Base-by-base conservation (phyloP, 1,140 invertebrate genomes). In the Carposina sasakii region DNA sequence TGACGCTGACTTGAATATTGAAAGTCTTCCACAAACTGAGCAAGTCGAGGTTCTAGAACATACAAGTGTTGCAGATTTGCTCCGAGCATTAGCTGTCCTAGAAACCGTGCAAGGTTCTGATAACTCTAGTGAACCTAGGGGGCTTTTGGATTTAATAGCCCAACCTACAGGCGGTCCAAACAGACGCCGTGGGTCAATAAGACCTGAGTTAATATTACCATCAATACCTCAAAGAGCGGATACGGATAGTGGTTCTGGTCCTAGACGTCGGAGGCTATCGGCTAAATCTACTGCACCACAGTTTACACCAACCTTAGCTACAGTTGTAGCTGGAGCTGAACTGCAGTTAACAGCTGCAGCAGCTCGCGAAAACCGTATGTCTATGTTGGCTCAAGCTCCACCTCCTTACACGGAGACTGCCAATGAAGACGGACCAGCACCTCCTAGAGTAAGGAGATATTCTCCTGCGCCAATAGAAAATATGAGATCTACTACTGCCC, bases 51-150 rank as follows among this genome's bases (percentile, higher is more conserved):
- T 93, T 17, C 74, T 93, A 31, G 92, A 94, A 79, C 89, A 93
- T 60, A 94, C 92, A 0, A 93, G 91, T 15, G 76, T 94, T 9
- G 91, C 91, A 2, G 92, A 94, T 75, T 87, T 94, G 16, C 81
- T 93, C 12, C 81, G 92, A 23, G 91, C 91, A 0, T 65, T 94
- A 12, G 89, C 91, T 19, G 88, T 89, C 26, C 72, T 92, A 24
- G 81, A 84, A 46, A 77, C 78, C 4, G 71, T 68, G 36, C 45
- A 50, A 17, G 54, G 54, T 48, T 39, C 9, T 10, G 19, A 20
- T 10, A 20, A 8, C 13, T 9, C 44, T 23, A 22, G 48, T 16
- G 56, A 64, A 13, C 26, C 63, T 8, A 48, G 62, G 12, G 59
- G 67, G 8, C 30, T 74, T 31, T 44, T 68, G 16, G 63, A 65